Conservation (phyloP, 2,888 invertebrate species). For the Conus canariensis region DNA sequence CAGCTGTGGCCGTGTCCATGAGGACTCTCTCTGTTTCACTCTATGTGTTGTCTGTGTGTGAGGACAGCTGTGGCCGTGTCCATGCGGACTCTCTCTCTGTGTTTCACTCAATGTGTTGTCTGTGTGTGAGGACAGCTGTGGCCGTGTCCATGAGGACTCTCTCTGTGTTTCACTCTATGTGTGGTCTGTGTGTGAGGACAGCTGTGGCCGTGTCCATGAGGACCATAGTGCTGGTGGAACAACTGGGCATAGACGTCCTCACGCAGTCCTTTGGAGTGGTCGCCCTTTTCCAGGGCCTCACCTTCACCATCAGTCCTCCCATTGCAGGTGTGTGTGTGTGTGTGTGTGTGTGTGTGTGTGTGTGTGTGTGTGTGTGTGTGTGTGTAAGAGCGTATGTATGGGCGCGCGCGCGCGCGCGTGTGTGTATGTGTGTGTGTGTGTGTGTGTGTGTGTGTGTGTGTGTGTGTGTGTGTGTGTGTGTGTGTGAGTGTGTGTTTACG, state of each 20-base stretch:
- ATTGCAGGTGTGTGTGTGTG: constrained; percentile 60
- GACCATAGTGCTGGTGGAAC: constrained; percentile 70
- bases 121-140: too few relatives aligned
- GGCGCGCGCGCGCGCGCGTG: too few relatives aligned
- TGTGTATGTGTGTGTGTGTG: too few relatives aligned
- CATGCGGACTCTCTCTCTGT: too few relatives aligned
- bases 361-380: background rate
- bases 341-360: constrained; percentile 6
- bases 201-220: constrained; percentile 67
- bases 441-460: background rate
- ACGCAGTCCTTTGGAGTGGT: constrained; percentile 69
- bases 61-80: too few relatives aligned
- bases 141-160: constrained; percentile 61
- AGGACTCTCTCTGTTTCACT: too few relatives aligned
- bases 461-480: background rate
- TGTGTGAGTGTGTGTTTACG: background rate
- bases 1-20: too few relatives aligned
- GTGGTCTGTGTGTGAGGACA: constrained; percentile 41
- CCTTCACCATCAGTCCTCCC: constrained; percentile 66
- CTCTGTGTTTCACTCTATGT: background rate
- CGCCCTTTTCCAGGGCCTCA: constrained; percentile 68
- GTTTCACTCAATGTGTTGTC: too few relatives aligned
- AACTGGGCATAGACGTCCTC: constrained; percentile 65
- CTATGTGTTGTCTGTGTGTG: too few relatives aligned
- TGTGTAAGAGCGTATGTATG: too few relatives aligned